phyloP scores from a whole-genome alignment of 2,113 vertebrate species.

The Burhinus bistriatus region DNA sequence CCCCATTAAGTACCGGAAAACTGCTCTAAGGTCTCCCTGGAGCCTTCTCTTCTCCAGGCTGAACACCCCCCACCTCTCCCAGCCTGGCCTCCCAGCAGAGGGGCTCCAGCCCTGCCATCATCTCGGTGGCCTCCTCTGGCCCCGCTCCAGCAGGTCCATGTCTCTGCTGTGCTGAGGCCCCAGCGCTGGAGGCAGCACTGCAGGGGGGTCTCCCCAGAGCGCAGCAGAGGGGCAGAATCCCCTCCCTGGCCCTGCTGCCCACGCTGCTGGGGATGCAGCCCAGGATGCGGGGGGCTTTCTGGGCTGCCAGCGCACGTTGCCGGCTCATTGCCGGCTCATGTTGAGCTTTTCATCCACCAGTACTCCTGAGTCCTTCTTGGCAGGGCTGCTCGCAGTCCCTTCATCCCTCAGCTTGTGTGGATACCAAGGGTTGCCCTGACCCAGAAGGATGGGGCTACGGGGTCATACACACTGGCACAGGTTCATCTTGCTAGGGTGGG shows the following conservation, averaged over 20 bases:
- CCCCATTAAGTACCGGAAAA: not conserved
- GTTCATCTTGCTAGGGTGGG: too few relatives aligned
- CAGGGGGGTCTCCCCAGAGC: too few relatives aligned
- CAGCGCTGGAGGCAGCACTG: too few relatives aligned
- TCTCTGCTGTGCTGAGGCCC: too few relatives aligned
- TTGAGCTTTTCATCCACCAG: not conserved
- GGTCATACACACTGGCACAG: rapidly evolving
- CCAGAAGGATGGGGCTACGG: not conserved
- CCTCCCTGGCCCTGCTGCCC: not conserved
- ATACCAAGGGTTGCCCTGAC: rapidly evolving
- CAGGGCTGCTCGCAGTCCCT: not conserved
- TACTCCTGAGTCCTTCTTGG: not conserved
- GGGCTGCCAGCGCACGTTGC: rapidly evolving
- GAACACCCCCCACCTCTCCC: not conserved
- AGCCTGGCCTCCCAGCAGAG: not conserved
- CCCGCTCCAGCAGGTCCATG: too few relatives aligned
- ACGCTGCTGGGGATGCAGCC: rapidly evolving
- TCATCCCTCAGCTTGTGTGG: not conserved
- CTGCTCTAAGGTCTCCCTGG: rapidly evolving
- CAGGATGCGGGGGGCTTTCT: rapidly evolving
- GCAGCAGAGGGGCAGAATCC: not conserved
- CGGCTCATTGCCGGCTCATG: rapidly evolving
- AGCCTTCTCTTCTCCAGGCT: not conserved
- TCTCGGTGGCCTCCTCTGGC: not conserved
- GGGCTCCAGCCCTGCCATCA: not conserved